Conservation (phyloP, 1,140 invertebrate species). For the Delia radicum region DNA sequence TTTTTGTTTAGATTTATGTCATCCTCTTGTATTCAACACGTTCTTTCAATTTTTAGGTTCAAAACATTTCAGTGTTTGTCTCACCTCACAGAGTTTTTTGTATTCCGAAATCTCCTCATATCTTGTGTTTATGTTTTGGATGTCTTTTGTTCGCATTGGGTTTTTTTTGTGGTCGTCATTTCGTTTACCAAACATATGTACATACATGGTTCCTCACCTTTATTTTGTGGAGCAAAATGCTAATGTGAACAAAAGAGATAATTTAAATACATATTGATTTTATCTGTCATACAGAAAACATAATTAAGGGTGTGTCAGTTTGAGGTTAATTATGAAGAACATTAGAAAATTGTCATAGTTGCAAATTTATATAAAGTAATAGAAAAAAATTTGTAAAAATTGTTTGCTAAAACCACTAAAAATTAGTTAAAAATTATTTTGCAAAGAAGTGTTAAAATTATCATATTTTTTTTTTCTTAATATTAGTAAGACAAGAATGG, state of each 20-base stretch:
- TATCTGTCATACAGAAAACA: neutral
- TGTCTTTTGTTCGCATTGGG: neutral
- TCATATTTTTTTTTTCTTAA: too few relatives aligned
- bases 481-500: too few relatives aligned
- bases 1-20: neutral
- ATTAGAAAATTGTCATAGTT: too few relatives aligned
- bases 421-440: too few relatives aligned
- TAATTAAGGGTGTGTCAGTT: neutral
- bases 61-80: neutral
- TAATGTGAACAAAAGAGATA: neutral
- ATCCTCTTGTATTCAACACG: neutral
- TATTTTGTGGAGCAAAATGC: neutral
- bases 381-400: too few relatives aligned
- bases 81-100: neutral
- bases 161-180: neutral
- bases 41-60: neutral
- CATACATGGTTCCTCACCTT: neutral
- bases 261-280: neutral
- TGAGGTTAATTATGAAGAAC: neutral
- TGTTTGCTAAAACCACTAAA: too few relatives aligned
- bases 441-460: too few relatives aligned
- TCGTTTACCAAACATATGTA: slow-evolving; percentile 2
- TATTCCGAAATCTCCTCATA: neutral
- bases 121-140: neutral
- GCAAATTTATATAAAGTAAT: too few relatives aligned